These are phyloP conservation scores for Eptesicus fuscus DNA, from an alignment of 2,113 vertebrate genomes.

Conservation along the genomic window DNA sequence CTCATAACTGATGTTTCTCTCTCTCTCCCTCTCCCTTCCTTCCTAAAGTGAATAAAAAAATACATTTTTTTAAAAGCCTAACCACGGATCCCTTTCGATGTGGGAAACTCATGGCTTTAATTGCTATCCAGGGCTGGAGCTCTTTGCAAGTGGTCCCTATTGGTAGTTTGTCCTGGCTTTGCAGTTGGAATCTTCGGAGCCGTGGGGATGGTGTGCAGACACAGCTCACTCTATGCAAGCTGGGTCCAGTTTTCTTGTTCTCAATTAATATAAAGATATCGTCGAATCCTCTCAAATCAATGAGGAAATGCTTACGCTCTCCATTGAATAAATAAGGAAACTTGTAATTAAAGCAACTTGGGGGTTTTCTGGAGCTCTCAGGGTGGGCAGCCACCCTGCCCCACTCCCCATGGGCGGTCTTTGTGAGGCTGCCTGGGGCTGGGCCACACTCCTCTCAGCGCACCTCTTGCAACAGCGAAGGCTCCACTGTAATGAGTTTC, in stretches of 20 bases:
- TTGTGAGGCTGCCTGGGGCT: rapidly evolving
- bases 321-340: not conserved
- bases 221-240: not conserved
- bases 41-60: too few species aligned
- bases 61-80: not conserved
- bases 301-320: not conserved
- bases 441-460: rapidly evolving
- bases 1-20: too few species aligned
- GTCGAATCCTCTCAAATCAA: not conserved
- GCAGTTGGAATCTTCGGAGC: not conserved
- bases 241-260: not conserved
- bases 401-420: rapidly evolving
- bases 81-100: not conserved
- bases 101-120: not conserved
- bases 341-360: not conserved
- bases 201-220: not conserved
- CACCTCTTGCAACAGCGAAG: not conserved
- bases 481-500: not conserved
- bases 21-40: too few species aligned
- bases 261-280: not conserved
- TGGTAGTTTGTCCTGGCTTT: not conserved
- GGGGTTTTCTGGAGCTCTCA: not conserved
- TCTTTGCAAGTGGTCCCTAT: not conserved
- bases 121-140: not conserved
- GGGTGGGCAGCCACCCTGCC: not conserved